phyloP scores from a whole-genome alignment of 2,888 invertebrate species.

The Drosophila formosana region DNA sequence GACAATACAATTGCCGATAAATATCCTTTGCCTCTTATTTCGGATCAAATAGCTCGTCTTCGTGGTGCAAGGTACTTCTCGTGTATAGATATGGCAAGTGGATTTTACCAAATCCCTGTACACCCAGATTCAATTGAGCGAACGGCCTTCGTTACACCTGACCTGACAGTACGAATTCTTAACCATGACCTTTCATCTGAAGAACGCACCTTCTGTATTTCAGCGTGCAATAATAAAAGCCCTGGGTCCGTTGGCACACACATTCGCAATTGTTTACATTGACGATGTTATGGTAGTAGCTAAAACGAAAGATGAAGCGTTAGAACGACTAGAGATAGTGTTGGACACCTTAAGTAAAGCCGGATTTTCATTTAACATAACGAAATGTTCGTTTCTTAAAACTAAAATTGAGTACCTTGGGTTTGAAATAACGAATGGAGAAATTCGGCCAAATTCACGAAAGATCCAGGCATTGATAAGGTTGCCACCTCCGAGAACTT shows the following conservation, averaged over 20 bases:
- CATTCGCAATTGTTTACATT: slow-evolving; percentile 9
- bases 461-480: slow-evolving; percentile 1
- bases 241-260: slow-evolving; percentile 1
- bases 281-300: slow-evolving; percentile 7
- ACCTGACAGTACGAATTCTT: slow-evolving; percentile 10
- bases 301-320: slow-evolving; percentile 6
- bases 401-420: slow-evolving; percentile 12
- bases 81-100: slow-evolving; percentile 14
- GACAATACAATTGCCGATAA: slow-evolving; percentile 12
- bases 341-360: no score
- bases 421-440: slow-evolving; percentile 5
- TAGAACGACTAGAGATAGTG: slow-evolving; percentile 5
- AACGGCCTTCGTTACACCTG: slow-evolving; percentile 3
- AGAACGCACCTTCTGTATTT: slow-evolving; percentile 8
- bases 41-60: slow-evolving; percentile 10
- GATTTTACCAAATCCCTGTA: slow-evolving; percentile 13
- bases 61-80: slow-evolving; percentile 12
- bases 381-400: slow-evolving; percentile 9
- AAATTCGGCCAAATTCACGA: background rate
- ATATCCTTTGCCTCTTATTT: slow-evolving; percentile 10
- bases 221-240: slow-evolving; percentile 4
- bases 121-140: slow-evolving; percentile 8
- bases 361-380: slow-evolving; percentile 3
- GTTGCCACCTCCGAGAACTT: background rate
- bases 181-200: slow-evolving; percentile 7